phyloP scores from a whole-genome alignment of 2,888 invertebrate species.

The Synanthedon andrenaeformis region DNA sequence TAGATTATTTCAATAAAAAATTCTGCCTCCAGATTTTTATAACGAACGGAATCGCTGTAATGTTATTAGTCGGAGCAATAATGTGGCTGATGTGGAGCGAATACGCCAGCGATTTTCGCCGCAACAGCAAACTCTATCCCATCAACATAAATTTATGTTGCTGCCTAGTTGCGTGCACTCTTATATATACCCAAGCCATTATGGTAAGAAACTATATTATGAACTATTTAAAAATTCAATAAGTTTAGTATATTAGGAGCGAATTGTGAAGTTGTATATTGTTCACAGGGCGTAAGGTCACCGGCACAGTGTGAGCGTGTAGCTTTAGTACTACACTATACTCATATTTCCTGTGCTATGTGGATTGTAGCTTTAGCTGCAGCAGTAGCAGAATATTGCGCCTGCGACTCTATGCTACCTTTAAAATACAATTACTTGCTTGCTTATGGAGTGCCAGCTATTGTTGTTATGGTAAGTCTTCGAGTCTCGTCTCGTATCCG shows the following conservation, averaged over 20 bases:
- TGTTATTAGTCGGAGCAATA: constrained; percentile 36
- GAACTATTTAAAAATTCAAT: too few relatives aligned
- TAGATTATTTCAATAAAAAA: too few relatives aligned
- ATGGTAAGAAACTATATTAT: constrained; percentile 60
- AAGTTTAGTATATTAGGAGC: too few relatives aligned
- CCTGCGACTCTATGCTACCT: constrained; percentile 68
- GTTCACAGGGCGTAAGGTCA: constrained; percentile 72
- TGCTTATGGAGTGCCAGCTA: constrained; percentile 74
- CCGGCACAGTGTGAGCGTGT: constrained; percentile 74
- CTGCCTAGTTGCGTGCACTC: constrained; percentile 71
- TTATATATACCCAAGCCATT: constrained; percentile 75
- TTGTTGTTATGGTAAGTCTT: constrained; percentile 75
- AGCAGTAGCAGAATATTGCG: constrained; percentile 64
- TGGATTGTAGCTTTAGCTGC: constrained; percentile 77
- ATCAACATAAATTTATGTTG: constrained; percentile 72
- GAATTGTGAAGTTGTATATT: not conserved
- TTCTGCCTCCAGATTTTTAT: constrained; percentile 38
- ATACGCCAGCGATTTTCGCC: constrained; percentile 45
- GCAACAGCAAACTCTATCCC: constrained; percentile 66
- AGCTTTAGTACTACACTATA: constrained; percentile 76
- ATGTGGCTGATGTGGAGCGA: constrained; percentile 54
- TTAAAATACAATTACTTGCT: constrained; percentile 72
- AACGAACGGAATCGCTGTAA: constrained; percentile 42
- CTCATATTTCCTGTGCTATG: constrained; percentile 76
- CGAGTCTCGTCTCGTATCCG: too few relatives aligned